These are phyloP conservation scores for Electrona antarctica DNA, from an alignment of 2,113 vertebrate species.

Conservation along the genomic window DNA sequence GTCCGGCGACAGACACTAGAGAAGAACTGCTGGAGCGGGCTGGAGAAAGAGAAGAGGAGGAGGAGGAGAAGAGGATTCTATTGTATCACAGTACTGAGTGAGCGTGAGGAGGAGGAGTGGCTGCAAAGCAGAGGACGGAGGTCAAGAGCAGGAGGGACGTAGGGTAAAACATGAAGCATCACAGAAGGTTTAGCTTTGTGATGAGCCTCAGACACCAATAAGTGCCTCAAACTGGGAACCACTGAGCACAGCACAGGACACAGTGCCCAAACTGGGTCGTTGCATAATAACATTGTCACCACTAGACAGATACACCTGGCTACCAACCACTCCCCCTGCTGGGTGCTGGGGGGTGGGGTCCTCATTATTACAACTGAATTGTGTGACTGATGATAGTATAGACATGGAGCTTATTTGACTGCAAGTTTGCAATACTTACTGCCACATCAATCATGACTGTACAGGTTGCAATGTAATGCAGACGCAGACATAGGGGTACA, in stretches of 20 bases:
- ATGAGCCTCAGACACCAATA: conserved; percentile 52
- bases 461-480: neutral
- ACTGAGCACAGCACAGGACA: conserved; percentile 11
- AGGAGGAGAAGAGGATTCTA: conserved; percentile 29
- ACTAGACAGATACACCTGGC: conserved; percentile 10
- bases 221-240: conserved; percentile 60
- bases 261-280: conserved; percentile 15
- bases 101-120: conserved; percentile 1
- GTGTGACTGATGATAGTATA: conserved; percentile 30
- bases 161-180: neutral
- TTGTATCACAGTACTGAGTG: conserved; percentile 1
- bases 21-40: conserved; percentile 22
- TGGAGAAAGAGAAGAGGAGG: neutral
- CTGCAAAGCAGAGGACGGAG: neutral
- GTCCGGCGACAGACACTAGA: conserved; percentile 18
- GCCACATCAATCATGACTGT: conserved; percentile 3
- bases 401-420: conserved; percentile 25
- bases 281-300: neutral
- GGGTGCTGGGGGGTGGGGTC: neutral
- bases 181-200: conserved; percentile 31
- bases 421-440: conserved; percentile 18
- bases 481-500: neutral
- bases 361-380: neutral
- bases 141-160: neutral
- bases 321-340: neutral